Evolutionary conservation across 2,113 vertebrate genomes (phyloP), one percentile per base, ranked within the genome.

Genomic region (Monopterus albus): DNA sequence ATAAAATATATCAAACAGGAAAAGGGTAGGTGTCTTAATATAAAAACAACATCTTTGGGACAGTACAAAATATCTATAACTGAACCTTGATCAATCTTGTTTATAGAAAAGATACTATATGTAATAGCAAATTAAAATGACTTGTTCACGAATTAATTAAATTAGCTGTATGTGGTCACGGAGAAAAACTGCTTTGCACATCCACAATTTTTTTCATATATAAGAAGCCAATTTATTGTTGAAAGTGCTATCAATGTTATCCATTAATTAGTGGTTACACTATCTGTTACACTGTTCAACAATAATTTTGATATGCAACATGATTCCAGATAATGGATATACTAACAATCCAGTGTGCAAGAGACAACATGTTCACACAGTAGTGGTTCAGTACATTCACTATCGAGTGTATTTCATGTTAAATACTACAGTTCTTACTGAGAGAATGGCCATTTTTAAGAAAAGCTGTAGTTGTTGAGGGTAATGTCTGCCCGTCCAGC

Each of bases 401-500:
- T 29, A 33, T 39, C 1, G 25, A n/a, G 4, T 59, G 33, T 33
- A 42, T 76, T 39, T 61, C 42, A 63, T 63, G 53, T 36, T 60
- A 40, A 15, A 64, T 25, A 59, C 55, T 36, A 10, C 10, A 25
- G 23, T 65, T 78, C 7, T 49, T 45, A 51, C 20, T 45, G 26
- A 51, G 23, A 50, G 10, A 78, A 85, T 5, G 55, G 36, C 5
- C 0, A 42, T 64, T 71, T 84, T 72, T 58, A 58, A 38, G 57
- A 74, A 75, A 76, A 60, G 68, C 84, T 85, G 84, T 86, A 84
- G 81, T 68, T 66, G 67, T 79, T 55, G 67, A 76, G 73, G 66
- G 52, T 74, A 51, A 49, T 42, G 76, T 61, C 58, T 68, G 57
- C 35, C 28, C 68, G 79, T 84, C 81, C 80, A 77, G 43, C 77